phyloP scores from a whole-genome alignment of 2,888 invertebrate genomes.

The Scrobipalpa costella region DNA sequence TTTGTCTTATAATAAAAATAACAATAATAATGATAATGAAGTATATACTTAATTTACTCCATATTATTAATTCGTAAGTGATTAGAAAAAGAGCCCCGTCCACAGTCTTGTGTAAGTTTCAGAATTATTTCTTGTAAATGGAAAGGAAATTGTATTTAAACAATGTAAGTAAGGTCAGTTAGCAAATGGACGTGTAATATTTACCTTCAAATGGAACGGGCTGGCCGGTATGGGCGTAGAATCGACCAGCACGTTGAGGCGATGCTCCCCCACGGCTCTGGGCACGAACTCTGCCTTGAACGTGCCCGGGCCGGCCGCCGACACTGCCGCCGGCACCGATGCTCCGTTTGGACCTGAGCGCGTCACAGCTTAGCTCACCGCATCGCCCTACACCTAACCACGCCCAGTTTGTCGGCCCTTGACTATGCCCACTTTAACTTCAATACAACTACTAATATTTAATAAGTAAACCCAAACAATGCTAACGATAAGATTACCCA shows the following conservation, averaged over 20 bases:
- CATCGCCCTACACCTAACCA: constrained; percentile 60
- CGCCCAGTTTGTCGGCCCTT: neutral
- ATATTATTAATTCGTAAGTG: too few relatives aligned
- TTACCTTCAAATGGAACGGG: constrained; percentile 94
- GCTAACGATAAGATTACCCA: neutral
- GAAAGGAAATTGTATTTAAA: too few relatives aligned
- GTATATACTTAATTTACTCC: too few relatives aligned
- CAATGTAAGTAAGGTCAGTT: neutral
- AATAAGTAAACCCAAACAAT: neutral
- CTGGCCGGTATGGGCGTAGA: constrained; percentile 93
- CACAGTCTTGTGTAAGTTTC: too few relatives aligned
- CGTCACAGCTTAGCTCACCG: constrained; percentile 67
- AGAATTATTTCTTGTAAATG: too few relatives aligned
- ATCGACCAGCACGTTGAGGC: constrained; percentile 92
- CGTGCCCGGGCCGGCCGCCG: constrained; percentile 89
- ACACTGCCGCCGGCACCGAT: constrained; percentile 93
- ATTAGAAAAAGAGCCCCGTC: too few relatives aligned
- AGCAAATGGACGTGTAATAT: constrained; percentile 16
- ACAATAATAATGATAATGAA: too few relatives aligned
- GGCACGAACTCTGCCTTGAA: constrained; percentile 96
- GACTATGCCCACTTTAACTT: constrained; percentile 9
- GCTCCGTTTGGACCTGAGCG: constrained; percentile 94
- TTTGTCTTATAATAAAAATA: too few relatives aligned
- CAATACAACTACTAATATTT: constrained; percentile 13
- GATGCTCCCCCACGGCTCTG: constrained; percentile 94